phyloP scores from a whole-genome alignment of 23 tunicate species.

The Styela plicata region DNA sequence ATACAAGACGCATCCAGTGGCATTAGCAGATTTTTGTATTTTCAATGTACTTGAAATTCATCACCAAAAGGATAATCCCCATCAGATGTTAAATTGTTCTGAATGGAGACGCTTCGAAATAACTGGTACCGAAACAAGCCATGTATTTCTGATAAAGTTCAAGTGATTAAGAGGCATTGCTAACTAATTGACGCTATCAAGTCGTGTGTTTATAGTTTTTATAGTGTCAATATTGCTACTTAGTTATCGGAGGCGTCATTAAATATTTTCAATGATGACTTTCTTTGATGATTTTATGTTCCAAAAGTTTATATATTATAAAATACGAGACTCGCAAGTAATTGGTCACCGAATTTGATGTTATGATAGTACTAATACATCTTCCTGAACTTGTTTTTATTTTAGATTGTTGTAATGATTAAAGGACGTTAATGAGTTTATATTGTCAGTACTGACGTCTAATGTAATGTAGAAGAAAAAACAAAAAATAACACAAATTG shows the following conservation, averaged over 20 bases:
- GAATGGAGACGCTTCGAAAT: no score
- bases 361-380: background rate
- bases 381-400: background rate
- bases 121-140: no score
- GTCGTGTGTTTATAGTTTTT: background rate
- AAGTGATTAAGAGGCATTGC: no score
- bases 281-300: background rate
- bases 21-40: no score
- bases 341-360: background rate
- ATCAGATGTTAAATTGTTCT: no score
- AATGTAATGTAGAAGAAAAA: background rate
- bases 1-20: no score
- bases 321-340: no score
- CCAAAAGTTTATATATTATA: background rate
- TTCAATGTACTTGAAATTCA: no score
- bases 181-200: background rate
- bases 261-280: background rate
- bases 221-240: background rate
- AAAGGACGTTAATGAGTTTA: background rate
- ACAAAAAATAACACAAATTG: no score
- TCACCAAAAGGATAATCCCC: no score
- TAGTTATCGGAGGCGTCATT: background rate
- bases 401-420: background rate
- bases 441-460: background rate
- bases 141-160: no score